Base-by-base conservation (phyloP, 2,113 vertebrate species). In the Eulemur macaco region DNA sequence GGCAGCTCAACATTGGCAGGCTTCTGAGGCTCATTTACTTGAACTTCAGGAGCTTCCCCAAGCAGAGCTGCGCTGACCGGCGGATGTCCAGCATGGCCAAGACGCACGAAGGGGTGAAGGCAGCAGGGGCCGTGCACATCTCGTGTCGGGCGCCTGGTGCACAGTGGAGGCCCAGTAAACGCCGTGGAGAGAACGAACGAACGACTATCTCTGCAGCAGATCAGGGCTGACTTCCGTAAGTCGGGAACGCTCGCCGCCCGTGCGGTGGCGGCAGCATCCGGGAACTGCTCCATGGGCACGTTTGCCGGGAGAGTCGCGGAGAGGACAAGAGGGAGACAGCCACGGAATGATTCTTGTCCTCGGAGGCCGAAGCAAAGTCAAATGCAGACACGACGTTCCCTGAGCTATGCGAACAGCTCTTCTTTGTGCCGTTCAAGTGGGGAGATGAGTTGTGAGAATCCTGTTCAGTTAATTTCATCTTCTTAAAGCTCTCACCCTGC, bases 401-500 rank as follows among this genome's bases (percentile, higher is more conserved):
- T 29, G 34, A 58, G 31, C 64, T 52, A n/a, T 27, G 34, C 34
- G 45, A n/a, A 56, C 69, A 60, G 14, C 42, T 88, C 56, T 77
- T 29, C 56, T 73, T 83, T 63, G 1, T 77, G 71, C 39, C 69
- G 15, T 42, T 91, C 42, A 85, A 54, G 74, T 20, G 52, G 34
- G 17, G n/a, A 82, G 11, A 63, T 54, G 63, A 37, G 60, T 34
- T 50, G 47, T 15, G 52, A 89, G 29, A 69, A 37, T 68, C 88
- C 71, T 74, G 25, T 9, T 52, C 60, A 13, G 69, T 89, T 85
- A 5, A 92, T 34, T 77, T 90, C 54, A 81, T 89, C 95, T 66
- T 58, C 85, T 85, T 81, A 56, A 94, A 82, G 42, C 47, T 58
- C 89, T 86, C 11, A 5, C 52, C 96, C 87, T 95, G 4, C 86